Evolutionary conservation across 1,140 invertebrate species (phyloP).

Genomic region (Ylistrum balloti): DNA sequence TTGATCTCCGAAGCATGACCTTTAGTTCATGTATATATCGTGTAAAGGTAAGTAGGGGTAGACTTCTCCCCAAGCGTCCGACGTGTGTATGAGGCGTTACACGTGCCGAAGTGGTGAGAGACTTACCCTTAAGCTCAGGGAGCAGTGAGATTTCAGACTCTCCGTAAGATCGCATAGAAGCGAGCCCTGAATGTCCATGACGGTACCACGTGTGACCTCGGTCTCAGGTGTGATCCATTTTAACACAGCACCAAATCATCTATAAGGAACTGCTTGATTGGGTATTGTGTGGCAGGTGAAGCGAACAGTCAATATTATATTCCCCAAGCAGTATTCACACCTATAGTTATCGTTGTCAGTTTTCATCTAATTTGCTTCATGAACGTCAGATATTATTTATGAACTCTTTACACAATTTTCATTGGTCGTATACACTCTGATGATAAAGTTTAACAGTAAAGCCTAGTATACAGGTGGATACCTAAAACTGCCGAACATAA

Average conservation of each 20-base stretch:
- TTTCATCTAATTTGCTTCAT: conserved; percentile 30
- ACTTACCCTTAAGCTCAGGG: conserved; percentile 49
- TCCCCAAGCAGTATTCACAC: background rate
- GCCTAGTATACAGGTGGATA: background rate
- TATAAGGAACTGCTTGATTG: conserved; percentile 38
- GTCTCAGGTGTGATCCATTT: conserved; percentile 37
- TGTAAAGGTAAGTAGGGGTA: background rate
- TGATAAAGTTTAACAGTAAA: background rate
- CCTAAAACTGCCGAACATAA: background rate
- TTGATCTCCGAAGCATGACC: conserved; percentile 37
- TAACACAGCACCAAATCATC: conserved; percentile 37
- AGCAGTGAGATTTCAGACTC: conserved; percentile 45
- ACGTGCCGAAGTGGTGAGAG: background rate
- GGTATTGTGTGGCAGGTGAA: background rate
- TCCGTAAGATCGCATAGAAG: conserved; percentile 45
- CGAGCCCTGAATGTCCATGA: conserved; percentile 49
- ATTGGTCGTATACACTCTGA: background rate
- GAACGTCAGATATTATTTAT: conserved; percentile 9
- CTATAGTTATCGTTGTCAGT: background rate
- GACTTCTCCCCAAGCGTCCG: conserved; percentile 8
- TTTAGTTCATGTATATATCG: background rate
- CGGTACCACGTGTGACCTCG: background rate
- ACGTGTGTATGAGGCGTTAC: background rate
- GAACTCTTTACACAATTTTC: background rate
- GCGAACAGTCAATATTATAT: conserved; percentile 34